Conservation (phyloP, 2,888 invertebrate genomes). For the Acanthacorydalis orientalis region DNA sequence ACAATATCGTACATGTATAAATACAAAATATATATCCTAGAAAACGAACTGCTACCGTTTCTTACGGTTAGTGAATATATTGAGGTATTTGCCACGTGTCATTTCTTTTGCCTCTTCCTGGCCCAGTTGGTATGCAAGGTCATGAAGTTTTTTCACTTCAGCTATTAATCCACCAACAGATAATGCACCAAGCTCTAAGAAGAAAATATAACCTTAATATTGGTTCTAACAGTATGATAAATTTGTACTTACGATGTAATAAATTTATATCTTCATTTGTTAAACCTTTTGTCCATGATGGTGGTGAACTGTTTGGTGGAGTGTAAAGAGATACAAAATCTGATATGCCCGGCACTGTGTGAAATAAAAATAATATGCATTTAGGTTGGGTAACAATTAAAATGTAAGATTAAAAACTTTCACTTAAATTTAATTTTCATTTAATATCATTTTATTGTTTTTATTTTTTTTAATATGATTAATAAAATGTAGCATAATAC, state of each 20-base stretch:
- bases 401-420: too few relatives aligned
- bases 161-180: slow-evolving; percentile 72
- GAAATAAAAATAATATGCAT: slow-evolving; percentile 17
- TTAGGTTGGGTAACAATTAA: slow-evolving; percentile 7
- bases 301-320: slow-evolving; percentile 38
- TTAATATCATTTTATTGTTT: too few relatives aligned
- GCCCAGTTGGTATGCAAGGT: slow-evolving; percentile 85
- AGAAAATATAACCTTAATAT: background rate
- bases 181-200: slow-evolving; percentile 50
- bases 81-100: slow-evolving; percentile 87
- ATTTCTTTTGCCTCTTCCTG: slow-evolving; percentile 92
- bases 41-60: background rate
- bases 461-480: too few relatives aligned
- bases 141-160: slow-evolving; percentile 87
- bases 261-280: slow-evolving; percentile 57
- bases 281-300: slow-evolving; percentile 51
- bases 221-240: background rate
- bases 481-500: too few relatives aligned
- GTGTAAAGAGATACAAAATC: slow-evolving; percentile 61
- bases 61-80: slow-evolving; percentile 44
- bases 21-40: too few relatives aligned
- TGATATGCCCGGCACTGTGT: slow-evolving; percentile 74
- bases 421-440: too few relatives aligned
- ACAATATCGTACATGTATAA: too few relatives aligned
- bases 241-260: slow-evolving; percentile 53